These are phyloP conservation scores for Psococerastis gibbosa DNA, from an alignment of 2,888 invertebrate species.

Conservation along the genomic window DNA sequence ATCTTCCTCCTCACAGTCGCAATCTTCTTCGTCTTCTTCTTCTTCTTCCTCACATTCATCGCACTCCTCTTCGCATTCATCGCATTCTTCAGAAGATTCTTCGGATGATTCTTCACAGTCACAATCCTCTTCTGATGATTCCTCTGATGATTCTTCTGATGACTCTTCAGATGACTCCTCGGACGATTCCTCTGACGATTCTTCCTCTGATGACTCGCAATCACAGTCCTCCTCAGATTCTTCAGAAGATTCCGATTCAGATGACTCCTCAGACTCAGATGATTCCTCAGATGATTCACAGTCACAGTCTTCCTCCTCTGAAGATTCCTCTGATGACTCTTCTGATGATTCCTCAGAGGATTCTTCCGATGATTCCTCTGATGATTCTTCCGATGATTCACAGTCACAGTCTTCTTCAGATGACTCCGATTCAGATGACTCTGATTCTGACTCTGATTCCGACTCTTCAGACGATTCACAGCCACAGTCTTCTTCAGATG, in stretches of 20 bases:
- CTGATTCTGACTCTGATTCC: constrained; percentile 2
- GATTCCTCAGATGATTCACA: neutral
- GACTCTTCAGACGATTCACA: neutral
- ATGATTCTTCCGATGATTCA: constrained; percentile 1
- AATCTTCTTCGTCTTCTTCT: neutral
- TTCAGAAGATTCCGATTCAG: constrained; percentile 1
- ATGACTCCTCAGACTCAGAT: neutral
- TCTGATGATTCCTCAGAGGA: neutral
- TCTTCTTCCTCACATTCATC: neutral
- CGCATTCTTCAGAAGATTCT: neutral
- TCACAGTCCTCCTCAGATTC: constrained; percentile 7
- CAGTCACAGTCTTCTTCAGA: constrained; percentile 8
- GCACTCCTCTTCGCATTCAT: neutral
- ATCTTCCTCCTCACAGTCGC: neutral
- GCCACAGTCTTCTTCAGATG: constrained; percentile 3
- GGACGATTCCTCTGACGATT: neutral
- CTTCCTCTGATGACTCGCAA: neutral
- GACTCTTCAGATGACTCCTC: neutral
- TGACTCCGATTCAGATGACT: constrained; percentile 4
- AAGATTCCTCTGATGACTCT: neutral
- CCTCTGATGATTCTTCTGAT: neutral
- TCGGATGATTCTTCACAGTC: neutral
- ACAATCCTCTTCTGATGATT: neutral
- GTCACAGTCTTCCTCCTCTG: constrained; percentile 1
- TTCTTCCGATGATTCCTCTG: constrained; percentile 4